Evolutionary conservation across 1,140 invertebrate genomes (phyloP), one percentile per base, ranked within the genome.

Genomic region (Lanistes nyassanus): DNA sequence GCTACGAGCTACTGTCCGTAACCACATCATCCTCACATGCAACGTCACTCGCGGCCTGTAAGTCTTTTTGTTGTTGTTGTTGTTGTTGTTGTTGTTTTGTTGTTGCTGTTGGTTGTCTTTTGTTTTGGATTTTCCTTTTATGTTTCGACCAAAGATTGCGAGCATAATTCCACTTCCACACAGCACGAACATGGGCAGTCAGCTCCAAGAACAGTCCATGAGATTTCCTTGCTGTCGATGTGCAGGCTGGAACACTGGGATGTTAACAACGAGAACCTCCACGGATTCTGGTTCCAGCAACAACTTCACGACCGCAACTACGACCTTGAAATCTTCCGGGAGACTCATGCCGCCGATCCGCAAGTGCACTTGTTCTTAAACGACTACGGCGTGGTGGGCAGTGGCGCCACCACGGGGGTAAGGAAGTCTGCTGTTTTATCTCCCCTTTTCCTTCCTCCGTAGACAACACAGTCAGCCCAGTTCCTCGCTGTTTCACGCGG

Each of bases 201-300:
- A n/a, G n/a, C n/a, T n/a, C n/a, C n/a, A n/a, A n/a, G n/a, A n/a
- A n/a, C n/a, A n/a, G n/a, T n/a, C n/a, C n/a, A n/a, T n/a, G n/a
- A n/a, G n/a, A 42, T 42, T 7, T 42, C 39, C 19, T 47, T 6
- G 42, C 19, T 9, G 9, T 47, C 42, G 9, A 6, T 47, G 9
- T 47, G 9, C 42, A 47, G 42, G 42, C 9, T 47, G 42, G 42
- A 47, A 6, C 42, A 67, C 62, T 86, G 83, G 84, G 84, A 86
- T 75, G 83, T 86, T 0, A 84, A 85, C 79, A 86, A 86, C 70
- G 84, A 85, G 55, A 76, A 77, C 42, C 55, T 84, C 0, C 79
- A 82, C 62, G 79, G 78, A 1, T 71, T 76, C 31, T 82, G 74
- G 36, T 85, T 65, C 39, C 80, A 84, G 68, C 39, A 71, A 13